Conservation (phyloP, 2,888 invertebrate genomes). For the Ennomos quercinarius region DNA sequence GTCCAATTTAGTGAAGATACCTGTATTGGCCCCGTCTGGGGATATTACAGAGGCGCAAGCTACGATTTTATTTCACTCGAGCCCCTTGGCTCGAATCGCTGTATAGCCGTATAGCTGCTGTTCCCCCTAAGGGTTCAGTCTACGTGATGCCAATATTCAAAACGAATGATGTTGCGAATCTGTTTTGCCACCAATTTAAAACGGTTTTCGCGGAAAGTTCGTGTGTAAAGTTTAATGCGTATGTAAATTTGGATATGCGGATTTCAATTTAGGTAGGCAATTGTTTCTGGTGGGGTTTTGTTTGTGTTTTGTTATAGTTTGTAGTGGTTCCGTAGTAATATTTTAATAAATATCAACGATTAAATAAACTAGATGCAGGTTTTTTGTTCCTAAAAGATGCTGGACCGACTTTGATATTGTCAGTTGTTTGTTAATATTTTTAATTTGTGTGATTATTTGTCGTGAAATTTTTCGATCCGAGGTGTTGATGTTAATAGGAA, state of each 20-base stretch:
- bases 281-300: constrained; percentile 45
- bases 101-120: constrained; percentile 21
- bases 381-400: too few relatives aligned
- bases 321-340: constrained; percentile 19
- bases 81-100: constrained; percentile 62
- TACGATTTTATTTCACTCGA: constrained; percentile 75
- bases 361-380: neutral
- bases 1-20: constrained; percentile 74
- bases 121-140: constrained; percentile 73
- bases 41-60: constrained; percentile 68
- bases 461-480: too few relatives aligned
- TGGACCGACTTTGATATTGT: too few relatives aligned
- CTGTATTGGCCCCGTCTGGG: constrained; percentile 71
- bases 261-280: constrained; percentile 65
- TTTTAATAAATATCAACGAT: constrained; percentile 2
- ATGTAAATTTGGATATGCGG: constrained; percentile 62
- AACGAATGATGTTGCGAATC: constrained; percentile 78
- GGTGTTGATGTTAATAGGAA: too few relatives aligned
- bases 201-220: constrained; percentile 63
- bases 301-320: constrained; percentile 43
- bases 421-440: too few relatives aligned
- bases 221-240: constrained; percentile 61
- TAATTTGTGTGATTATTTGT: too few relatives aligned
- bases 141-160: constrained; percentile 81
- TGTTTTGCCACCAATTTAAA: constrained; percentile 73